These are phyloP conservation scores for Odontesthes bonariensis DNA, from an alignment of 2,113 vertebrate species.

Conservation along the genomic window DNA sequence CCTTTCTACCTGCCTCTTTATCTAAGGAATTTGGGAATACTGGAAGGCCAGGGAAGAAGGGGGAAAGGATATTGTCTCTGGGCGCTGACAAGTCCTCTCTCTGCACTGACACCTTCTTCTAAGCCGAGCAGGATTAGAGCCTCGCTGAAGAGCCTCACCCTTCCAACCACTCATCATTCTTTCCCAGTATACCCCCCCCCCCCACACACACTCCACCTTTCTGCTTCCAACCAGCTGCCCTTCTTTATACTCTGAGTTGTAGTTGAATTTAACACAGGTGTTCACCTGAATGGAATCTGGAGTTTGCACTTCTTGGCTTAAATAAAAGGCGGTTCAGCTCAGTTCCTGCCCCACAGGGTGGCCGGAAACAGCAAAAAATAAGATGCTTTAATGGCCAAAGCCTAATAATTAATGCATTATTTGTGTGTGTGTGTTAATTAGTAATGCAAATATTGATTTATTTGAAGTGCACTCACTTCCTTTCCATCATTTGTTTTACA, in stretches of 20 bases:
- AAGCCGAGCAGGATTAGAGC: constrained; percentile 49
- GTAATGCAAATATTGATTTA: no score
- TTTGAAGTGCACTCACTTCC: no score
- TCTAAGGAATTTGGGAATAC: constrained; percentile 79
- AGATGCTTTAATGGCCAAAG: no score
- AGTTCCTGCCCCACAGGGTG: no score
- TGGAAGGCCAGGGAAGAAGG: constrained; percentile 22
- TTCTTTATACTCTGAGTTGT: neutral
- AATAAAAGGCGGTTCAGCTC: no score
- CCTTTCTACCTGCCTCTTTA: constrained; percentile 66
- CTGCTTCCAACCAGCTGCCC: constrained; percentile 25
- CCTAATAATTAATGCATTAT: no score
- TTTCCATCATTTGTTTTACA: no score
- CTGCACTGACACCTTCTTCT: constrained; percentile 61
- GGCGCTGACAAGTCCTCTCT: constrained; percentile 59
- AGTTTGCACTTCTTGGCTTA: no score
- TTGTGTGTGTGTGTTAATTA: no score
- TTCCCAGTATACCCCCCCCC: neutral
- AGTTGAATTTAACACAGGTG: constrained; percentile 37
- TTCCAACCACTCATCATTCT: constrained; percentile 10
- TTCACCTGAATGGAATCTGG: neutral
- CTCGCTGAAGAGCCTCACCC: constrained; percentile 33
- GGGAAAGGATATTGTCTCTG: constrained; percentile 33
- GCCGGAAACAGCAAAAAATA: no score
- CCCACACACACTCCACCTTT: neutral